Percentiles rank a stretch among this genome's conserved stretches.
phyloP scores from a whole-genome alignment of 2,113 vertebrate genomes.

The Junco hyemalis region DNA sequence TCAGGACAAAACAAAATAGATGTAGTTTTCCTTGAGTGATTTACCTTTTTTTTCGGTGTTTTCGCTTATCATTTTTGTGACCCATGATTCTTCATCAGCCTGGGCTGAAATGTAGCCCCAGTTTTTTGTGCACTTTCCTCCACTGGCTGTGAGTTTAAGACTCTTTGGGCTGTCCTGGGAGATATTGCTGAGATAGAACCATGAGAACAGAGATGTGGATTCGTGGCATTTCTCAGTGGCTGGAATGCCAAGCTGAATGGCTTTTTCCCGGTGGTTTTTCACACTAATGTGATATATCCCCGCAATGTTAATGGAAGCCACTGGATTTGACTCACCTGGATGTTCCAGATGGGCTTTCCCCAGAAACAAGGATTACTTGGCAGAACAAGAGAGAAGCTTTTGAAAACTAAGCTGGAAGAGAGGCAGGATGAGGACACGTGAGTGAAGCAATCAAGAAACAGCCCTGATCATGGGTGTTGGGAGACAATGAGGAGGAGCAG shows the following conservation, averaged over 20 bases:
- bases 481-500: neutral
- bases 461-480: neutral
- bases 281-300: neutral
- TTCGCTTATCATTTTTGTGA: neutral
- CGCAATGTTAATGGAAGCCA: neutral
- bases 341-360: neutral
- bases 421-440: neutral
- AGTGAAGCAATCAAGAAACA: neutral
- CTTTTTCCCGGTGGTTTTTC: neutral
- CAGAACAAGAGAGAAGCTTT: neutral
- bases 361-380: neutral
- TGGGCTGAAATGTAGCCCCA: neutral
- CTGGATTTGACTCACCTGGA: neutral
- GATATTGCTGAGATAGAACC: neutral
- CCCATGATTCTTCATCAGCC: neutral
- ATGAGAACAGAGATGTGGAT: neutral
- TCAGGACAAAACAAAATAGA: slow-evolving; percentile 15
- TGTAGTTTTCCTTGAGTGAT: neutral
- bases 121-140: neutral
- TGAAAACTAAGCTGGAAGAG: neutral
- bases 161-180: neutral
- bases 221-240: neutral
- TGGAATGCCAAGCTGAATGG: neutral
- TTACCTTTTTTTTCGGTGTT: neutral
- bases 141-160: neutral